A percentile compares a stretch with the other conserved stretches of the same genome.
Evolutionary conservation across 2,888 invertebrate genomes (phyloP).

Genomic region (Melinaea menophilus): DNA sequence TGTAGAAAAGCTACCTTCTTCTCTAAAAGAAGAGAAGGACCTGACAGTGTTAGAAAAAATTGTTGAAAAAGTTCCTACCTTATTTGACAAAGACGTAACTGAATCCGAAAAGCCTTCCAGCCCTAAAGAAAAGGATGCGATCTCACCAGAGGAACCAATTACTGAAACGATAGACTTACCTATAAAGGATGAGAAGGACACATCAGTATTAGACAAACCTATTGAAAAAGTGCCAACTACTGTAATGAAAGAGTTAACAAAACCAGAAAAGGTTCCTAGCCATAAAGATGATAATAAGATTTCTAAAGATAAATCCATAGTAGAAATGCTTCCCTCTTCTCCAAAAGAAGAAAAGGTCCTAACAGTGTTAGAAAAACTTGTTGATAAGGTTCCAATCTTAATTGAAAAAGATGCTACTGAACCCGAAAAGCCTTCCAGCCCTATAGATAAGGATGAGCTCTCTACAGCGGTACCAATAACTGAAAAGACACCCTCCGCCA

Average conservation of each 20-base stretch:
- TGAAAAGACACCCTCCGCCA: slow-evolving; percentile 1
- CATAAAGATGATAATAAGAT: too few species aligned
- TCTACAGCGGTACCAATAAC: neutral
- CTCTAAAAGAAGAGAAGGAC: too few species aligned
- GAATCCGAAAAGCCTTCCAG: slow-evolving; percentile 26
- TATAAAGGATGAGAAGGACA: neutral
- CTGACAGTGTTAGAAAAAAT: too few species aligned
- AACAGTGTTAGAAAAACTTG: neutral
- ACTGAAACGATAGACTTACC: neutral
- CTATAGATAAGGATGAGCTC: slow-evolving; percentile 4
- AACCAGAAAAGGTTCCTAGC: too few species aligned
- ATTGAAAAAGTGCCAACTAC: slow-evolving; percentile 25
- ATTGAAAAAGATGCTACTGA: neutral
- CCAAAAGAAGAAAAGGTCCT: too few species aligned
- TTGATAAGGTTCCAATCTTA: slow-evolving; percentile 8
- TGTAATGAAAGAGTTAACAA: too few species aligned
- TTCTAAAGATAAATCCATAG: too few species aligned
- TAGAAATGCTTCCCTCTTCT: too few species aligned
- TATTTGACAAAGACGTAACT: neutral
- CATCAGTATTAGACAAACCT: slow-evolving; percentile 5
- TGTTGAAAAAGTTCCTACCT: too few species aligned
- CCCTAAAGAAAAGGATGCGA: slow-evolving; percentile 15
- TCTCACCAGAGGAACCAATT: slow-evolving; percentile 12
- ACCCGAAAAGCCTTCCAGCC: slow-evolving; percentile 3
- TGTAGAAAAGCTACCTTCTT: too few species aligned